Percentiles rank a stretch among this genome's conserved stretches.
Evolutionary conservation across 2,888 invertebrate genomes (phyloP).

Genomic region (Caenorhabditis doughertyi): DNA sequence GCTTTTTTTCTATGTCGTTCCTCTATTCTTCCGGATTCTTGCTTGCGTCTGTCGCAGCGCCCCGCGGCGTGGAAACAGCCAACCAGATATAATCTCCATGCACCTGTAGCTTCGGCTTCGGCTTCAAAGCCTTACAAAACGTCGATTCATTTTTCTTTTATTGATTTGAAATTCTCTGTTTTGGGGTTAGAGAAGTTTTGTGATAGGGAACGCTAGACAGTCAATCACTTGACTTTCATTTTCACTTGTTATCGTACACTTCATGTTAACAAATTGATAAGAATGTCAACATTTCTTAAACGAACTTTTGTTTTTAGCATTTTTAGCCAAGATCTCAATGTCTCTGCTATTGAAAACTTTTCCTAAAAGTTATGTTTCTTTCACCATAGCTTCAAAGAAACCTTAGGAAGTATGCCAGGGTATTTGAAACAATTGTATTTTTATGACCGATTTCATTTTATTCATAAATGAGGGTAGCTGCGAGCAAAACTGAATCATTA

Average conservation of each 20-base stretch:
- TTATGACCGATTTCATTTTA: too few relatives aligned
- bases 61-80: slow-evolving; percentile 28
- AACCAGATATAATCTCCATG: slow-evolving; percentile 30
- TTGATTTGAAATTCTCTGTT: background rate
- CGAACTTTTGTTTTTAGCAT: too few relatives aligned
- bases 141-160: slow-evolving; percentile 25
- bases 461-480: too few relatives aligned
- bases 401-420: too few relatives aligned
- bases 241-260: slow-evolving; percentile 16
- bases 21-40: slow-evolving; percentile 34
- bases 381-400: too few relatives aligned
- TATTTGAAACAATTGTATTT: too few relatives aligned
- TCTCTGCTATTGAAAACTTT: too few relatives aligned
- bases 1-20: slow-evolving; percentile 30
- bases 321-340: too few relatives aligned
- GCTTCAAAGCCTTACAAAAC: background rate
- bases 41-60: slow-evolving; percentile 2
- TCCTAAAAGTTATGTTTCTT: too few relatives aligned
- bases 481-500: too few relatives aligned
- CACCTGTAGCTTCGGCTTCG: slow-evolving; percentile 33
- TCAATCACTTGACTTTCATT: slow-evolving; percentile 3
- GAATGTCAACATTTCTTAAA: background rate
- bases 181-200: background rate
- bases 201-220: background rate
- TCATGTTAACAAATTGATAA: background rate